A percentile compares a stretch with the other conserved stretches of the same genome.
These are phyloP conservation scores for Vespertilio murinus DNA, from an alignment of 2,797 vertebrate genomes.

Conservation along the genomic window DNA sequence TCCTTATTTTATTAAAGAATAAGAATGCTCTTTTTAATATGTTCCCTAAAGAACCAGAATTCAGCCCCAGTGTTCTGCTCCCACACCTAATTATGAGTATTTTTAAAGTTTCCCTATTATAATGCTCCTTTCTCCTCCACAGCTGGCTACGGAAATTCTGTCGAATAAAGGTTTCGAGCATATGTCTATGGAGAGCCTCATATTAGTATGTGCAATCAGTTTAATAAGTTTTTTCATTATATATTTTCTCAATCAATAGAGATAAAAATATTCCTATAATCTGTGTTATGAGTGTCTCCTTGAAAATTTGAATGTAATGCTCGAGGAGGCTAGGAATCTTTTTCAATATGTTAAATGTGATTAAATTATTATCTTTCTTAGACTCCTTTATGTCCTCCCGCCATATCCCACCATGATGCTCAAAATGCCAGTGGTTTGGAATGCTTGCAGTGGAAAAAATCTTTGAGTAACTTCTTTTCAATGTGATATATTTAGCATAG, in stretches of 20 bases:
- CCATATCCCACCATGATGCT: neutral
- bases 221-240: neutral
- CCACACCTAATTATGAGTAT: neutral
- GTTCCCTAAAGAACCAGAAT: neutral
- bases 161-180: neutral
- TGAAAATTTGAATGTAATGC: neutral
- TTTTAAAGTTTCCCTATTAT: neutral
- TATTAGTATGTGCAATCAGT: neutral
- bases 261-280: neutral
- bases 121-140: neutral
- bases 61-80: neutral
- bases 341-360: neutral
- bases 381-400: neutral
- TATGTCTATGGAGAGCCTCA: neutral
- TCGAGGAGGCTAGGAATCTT: neutral
- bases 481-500: neutral
- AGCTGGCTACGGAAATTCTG: neutral
- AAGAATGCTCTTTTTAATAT: neutral
- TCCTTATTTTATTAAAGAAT: neutral
- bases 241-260: neutral
- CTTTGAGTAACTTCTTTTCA: neutral
- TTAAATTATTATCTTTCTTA: neutral
- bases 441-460: neutral
- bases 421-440: neutral
- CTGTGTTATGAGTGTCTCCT: neutral